Evolutionary conservation across 2,888 invertebrate genomes (phyloP).

Genomic region (Amphipoea oculea): DNA sequence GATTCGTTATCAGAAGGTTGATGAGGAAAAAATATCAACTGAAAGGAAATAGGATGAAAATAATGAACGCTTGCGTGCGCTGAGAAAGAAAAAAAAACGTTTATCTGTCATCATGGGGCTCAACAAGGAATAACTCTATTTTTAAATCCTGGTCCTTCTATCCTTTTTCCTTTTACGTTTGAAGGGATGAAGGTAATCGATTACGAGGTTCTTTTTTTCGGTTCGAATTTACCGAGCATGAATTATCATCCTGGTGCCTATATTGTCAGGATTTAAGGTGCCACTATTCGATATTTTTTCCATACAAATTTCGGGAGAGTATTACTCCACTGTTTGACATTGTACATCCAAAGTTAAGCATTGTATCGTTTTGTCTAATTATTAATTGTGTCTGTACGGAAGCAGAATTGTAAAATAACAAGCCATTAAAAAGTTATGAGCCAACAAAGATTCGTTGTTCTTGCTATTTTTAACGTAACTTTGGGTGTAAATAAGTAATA

Average conservation of each 20-base stretch:
- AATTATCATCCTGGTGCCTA: background rate
- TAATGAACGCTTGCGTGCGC: constrained; percentile 23
- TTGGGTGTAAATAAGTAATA: too few species aligned
- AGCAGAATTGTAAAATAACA: too few species aligned
- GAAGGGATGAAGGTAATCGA: constrained; percentile 11
- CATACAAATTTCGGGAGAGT: too few species aligned
- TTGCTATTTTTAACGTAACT: too few species aligned
- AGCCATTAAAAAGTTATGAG: too few species aligned
- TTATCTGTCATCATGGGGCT: constrained; percentile 20
- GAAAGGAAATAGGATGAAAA: constrained; percentile 11
- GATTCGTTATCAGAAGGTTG: constrained; percentile 14
- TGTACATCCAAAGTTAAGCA: too few species aligned
- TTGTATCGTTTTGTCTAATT: too few species aligned
- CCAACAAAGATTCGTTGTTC: too few species aligned
- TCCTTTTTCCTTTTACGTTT: constrained; percentile 16
- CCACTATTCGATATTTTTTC: too few species aligned
- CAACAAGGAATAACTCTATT: constrained; percentile 41
- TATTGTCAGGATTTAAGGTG: background rate
- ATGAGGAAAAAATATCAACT: constrained; percentile 26
- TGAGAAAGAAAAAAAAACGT: constrained; percentile 15
- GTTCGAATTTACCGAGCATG: background rate
- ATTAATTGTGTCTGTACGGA: too few species aligned
- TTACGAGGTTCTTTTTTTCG: background rate
- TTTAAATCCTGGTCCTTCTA: constrained; percentile 30
- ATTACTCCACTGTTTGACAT: too few species aligned